These are phyloP conservation scores for Musca vetustissima DNA, from an alignment of 1,140 invertebrate genomes.

Conservation along the genomic window DNA sequence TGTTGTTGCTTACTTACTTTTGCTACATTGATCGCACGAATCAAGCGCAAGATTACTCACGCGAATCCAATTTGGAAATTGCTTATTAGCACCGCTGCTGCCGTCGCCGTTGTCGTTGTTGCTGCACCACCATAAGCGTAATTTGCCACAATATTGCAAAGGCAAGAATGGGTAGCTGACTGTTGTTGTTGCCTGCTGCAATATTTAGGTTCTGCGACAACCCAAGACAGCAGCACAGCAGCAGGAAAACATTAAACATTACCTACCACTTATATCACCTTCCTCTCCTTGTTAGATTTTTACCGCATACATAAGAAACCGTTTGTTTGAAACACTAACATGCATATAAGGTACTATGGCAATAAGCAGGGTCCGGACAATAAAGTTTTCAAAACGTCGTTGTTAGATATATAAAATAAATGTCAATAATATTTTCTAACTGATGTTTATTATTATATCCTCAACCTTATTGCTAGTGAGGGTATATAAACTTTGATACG, in stretches of 20 bases:
- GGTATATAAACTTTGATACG: no score
- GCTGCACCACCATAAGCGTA: slow-evolving; percentile 10
- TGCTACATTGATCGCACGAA: slow-evolving; percentile 16
- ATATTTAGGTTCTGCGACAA: no score
- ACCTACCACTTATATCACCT: slow-evolving; percentile 19
- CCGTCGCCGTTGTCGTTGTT: slow-evolving; percentile 40
- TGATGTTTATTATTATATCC: no score
- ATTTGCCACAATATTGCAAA: background rate
- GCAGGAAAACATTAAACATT: slow-evolving; percentile 21
- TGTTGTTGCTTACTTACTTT: background rate
- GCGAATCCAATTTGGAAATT: slow-evolving; percentile 55
- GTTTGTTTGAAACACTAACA: no score
- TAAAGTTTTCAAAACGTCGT: no score
- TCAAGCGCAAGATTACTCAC: slow-evolving; percentile 48
- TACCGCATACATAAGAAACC: background rate
- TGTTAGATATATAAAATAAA: no score
- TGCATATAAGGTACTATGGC: no score
- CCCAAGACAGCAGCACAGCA: background rate
- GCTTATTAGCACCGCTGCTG: slow-evolving; percentile 50
- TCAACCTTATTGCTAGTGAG: no score
- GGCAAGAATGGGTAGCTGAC: background rate
- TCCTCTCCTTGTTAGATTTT: slow-evolving; percentile 11
- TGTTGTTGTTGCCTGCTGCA: background rate
- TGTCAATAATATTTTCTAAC: no score
- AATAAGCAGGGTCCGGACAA: no score